Evolutionary conservation across 2,888 invertebrate genomes (phyloP), one percentile per base, ranked within the genome.

Genomic region (Ecdyonurus torrentis): DNA sequence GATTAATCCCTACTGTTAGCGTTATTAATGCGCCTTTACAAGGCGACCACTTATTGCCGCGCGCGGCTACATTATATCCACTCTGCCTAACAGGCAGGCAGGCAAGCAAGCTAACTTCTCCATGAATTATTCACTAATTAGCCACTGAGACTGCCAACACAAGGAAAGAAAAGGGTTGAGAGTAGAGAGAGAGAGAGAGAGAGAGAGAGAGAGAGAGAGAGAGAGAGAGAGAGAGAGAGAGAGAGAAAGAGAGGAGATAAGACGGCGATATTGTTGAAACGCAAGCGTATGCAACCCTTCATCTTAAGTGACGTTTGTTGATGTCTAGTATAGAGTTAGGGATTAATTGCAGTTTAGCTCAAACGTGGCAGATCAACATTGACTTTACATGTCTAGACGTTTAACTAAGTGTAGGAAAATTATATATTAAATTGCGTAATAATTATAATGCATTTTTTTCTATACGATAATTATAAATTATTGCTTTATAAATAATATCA

Each of bases 81-180:
- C 37, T 15, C 37, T 37, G 37, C 37, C 37, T 37, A 37, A 5
- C n/a, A n/a, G n/a, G n/a, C n/a, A n/a, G n/a, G n/a, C n/a, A n/a
- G n/a, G n/a, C n/a, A n/a, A n/a, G n/a, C n/a, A n/a, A n/a, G n/a
- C n/a, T n/a, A n/a, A n/a, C n/a, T n/a, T n/a, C 19, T 5, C 55
- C 22, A 55, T 55, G 55, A 55, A 55, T 55, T 55, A 55, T 55
- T 5, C 55, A 55, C 55, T 20, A 55, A 55, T 55, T 55, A 55
- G 55, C 55, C 5, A n/a, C 37, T 15, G 37, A 37, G 37, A 15
- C 37, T n/a, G n/a, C n/a, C n/a, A n/a, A n/a, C n/a, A n/a, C n/a
- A n/a, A n/a, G n/a, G n/a, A n/a, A n/a, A n/a, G n/a, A n/a, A n/a
- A n/a, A n/a, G n/a, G n/a, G n/a, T n/a, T n/a, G n/a, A n/a, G n/a